Evolutionary conservation across 2,888 invertebrate genomes (phyloP).

Genomic region (Polydrusus pterygomalis): DNA sequence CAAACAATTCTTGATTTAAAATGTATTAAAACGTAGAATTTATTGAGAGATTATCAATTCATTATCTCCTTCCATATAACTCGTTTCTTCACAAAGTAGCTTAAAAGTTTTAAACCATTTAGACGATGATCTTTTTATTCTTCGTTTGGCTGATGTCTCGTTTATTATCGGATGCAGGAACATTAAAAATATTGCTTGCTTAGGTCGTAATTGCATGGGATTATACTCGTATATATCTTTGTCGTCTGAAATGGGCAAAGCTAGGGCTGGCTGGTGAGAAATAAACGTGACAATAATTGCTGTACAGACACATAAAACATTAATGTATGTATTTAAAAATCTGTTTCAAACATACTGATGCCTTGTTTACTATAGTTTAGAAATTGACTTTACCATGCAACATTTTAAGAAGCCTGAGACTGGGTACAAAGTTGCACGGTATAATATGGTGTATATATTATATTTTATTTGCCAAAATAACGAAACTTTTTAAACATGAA

Average conservation of each 20-base stretch:
- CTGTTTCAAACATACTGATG: too few species aligned
- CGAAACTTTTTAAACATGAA: too few species aligned
- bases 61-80: background rate
- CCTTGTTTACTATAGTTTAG: too few species aligned
- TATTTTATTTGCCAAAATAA: too few species aligned
- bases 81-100: slow-evolving; percentile 6
- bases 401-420: too few species aligned
- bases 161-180: slow-evolving; percentile 39
- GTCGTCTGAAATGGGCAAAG: slow-evolving; percentile 29
- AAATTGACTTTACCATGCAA: too few species aligned
- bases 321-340: background rate
- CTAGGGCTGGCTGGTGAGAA: background rate
- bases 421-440: too few species aligned
- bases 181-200: slow-evolving; percentile 40
- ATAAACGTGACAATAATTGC: slow-evolving; percentile 22
- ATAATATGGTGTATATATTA: too few species aligned
- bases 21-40: background rate
- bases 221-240: slow-evolving; percentile 13
- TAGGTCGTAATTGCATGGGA: slow-evolving; percentile 34
- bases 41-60: background rate
- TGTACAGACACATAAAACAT: background rate
- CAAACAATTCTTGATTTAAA: too few species aligned
- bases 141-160: slow-evolving; percentile 29
- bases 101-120: slow-evolving; percentile 11
- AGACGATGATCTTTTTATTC: slow-evolving; percentile 19